Base-by-base conservation (phyloP, 2,113 vertebrate species). In the Odontophorus gujanensis region DNA sequence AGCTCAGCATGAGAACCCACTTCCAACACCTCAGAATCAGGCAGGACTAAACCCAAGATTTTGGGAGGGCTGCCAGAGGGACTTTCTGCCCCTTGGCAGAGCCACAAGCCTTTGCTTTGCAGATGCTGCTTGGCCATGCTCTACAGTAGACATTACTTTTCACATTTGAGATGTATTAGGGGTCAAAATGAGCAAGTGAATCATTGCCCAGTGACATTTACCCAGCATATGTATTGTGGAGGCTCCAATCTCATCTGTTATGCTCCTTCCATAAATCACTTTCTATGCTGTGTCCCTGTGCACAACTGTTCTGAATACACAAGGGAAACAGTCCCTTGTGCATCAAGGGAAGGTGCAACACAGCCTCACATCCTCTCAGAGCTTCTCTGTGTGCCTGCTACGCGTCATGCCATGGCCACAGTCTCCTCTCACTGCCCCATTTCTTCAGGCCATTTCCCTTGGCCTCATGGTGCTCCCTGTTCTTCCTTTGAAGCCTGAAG, bases 131-230 rank as follows among this genome's bases (percentile, higher is more conserved):
- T 1, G 2, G 53, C 83, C 71, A 34, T 3, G 20, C 34, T 80
- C 81, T 48, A 4, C 2, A 30, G 75, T 7, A 53, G 53, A 85
- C 0, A 1, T 34, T 9, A 71, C 61, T 86, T 86, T 76, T 79
- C 92, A 68, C 88, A 62, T 58, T 58, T 84, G 8, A 81, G 74
- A 94, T 69, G 66, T 50, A 92, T 84, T 38, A 55, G 68, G 73
- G 91, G 96, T 95, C 94, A 94, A 73, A 67, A 92, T 1, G 34
- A 91, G 82, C 76, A 92, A 61, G 82, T 62, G 76, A 92, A 85
- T 92, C 86, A 85, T 21, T 81, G 51, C 82, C 66, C 2, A 5
- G 42, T 93, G 94, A 95, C 82, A 94, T 94, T 97, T 95, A 92
- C 73, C 51, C 94, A 81, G 82, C 4, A 16, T 89, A 94, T 15